Evolutionary conservation across 2,113 vertebrate genomes (phyloP), one percentile per base, ranked within the genome.

Genomic region (Myiozetetes cayanensis): DNA sequence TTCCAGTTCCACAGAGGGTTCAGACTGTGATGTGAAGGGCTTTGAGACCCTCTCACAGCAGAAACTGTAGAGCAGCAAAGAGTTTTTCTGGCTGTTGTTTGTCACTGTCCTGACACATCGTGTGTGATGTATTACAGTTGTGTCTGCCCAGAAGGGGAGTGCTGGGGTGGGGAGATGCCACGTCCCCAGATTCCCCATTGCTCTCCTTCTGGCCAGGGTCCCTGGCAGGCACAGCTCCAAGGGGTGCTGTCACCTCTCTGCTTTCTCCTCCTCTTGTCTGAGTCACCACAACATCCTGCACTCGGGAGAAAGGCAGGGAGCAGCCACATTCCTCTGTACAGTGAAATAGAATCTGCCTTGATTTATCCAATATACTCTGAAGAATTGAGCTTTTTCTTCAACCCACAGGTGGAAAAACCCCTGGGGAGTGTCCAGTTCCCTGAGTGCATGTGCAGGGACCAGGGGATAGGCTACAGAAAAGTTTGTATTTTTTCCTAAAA

Each of bases 321-420:
- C 35, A 35, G 72, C 62, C 74, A 70, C 77, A 58, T 87, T 92
- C 82, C 86, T 94, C 58, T 72, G 76, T 82, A 72, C 72, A 87
- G 76, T 53, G 28, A 61, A 59, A 52, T 55, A 65, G 9, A 80
- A 75, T 49, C 93, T 93, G 88, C 80, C 93, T 95, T 87, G 86
- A 85, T 53, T 62, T 16, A 81, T 65, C 72, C 63, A 44, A 24
- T 61, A 10, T 44, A 52, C 39, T 77, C 33, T 22, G 80, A 93
- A 94, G 82, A 84, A 89, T 56, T 56, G 33, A 94, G 77, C 85
- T 90, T 90, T 81, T 73, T 86, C 72, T 94, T 56, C 80, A 93
- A 27, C 46, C 79, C 87, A 14, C 79, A 85, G 87, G 75, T 89
- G 87, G 75, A 50, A 87, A 44, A n/a, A 84, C n/a, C 47, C 59